These are phyloP conservation scores for Calameuta filiformis DNA, from an alignment of 2,888 invertebrate genomes.

Conservation along the genomic window DNA sequence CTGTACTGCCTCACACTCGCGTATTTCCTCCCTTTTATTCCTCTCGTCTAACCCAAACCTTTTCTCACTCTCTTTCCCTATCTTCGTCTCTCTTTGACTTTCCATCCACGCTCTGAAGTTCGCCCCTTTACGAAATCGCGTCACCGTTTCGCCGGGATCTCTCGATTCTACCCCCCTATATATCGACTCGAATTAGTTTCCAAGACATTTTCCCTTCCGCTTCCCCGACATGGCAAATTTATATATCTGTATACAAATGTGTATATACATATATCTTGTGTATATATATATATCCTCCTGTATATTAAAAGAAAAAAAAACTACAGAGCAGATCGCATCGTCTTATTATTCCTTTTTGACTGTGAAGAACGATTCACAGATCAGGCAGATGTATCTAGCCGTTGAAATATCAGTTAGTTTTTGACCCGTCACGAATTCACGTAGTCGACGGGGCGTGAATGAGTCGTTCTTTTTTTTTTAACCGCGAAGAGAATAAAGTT, in stretches of 20 bases:
- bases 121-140: slow-evolving; percentile 4
- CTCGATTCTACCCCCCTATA: background rate
- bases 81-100: background rate
- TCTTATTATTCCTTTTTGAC: background rate
- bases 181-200: background rate
- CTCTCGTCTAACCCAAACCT: background rate
- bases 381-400: background rate
- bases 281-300: background rate
- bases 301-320: background rate
- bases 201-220: background rate
- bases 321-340: background rate
- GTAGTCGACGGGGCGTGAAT: background rate
- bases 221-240: background rate
- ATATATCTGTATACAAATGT: background rate
- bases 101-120: slow-evolving; percentile 7
- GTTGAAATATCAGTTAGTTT: background rate
- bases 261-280: no score
- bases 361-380: background rate
- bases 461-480: background rate
- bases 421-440: background rate
- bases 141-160: background rate
- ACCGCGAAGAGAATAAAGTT: background rate
- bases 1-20: slow-evolving; percentile 2
- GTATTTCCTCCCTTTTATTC: background rate
- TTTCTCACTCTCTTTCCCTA: slow-evolving; percentile 5